Evolutionary conservation across 2,113 vertebrate species (phyloP).

Genomic region (Pseudorectes ferrugineus): DNA sequence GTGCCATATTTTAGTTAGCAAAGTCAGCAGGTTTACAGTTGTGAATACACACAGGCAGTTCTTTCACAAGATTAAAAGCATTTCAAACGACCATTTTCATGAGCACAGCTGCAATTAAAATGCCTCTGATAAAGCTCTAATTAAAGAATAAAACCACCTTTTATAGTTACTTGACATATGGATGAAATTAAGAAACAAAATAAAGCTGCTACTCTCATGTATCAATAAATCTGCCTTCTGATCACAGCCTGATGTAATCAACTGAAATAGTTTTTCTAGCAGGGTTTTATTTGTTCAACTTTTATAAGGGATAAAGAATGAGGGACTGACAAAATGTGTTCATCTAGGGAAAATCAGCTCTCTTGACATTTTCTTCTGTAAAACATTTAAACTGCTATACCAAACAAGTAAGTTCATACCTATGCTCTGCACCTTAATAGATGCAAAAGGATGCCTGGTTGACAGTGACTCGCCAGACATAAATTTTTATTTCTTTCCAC

Average conservation of each 20-base stretch:
- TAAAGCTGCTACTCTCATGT: background rate
- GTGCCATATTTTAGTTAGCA: background rate
- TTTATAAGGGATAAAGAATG: background rate
- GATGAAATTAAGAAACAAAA: slow-evolving; percentile 14
- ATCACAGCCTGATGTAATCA: background rate
- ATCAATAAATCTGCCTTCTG: background rate
- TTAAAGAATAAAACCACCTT: background rate
- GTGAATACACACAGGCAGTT: background rate
- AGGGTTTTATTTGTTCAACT: background rate
- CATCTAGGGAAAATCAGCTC: background rate
- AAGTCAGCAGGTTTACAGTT: background rate
- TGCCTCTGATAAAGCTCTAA: background rate
- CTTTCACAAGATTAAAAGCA: background rate
- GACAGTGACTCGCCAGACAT: background rate
- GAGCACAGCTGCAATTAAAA: background rate
- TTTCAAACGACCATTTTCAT: background rate
- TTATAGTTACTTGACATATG: background rate
- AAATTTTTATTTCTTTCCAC: background rate
- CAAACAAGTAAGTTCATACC: background rate
- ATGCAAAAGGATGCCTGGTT: background rate
- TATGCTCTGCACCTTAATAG: background rate
- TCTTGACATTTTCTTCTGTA: background rate
- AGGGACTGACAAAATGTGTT: background rate
- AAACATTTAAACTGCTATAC: background rate
- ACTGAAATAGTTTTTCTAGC: background rate